These are phyloP conservation scores for Lithodes maja DNA, from an alignment of 2,888 invertebrate species.

Conservation along the genomic window DNA sequence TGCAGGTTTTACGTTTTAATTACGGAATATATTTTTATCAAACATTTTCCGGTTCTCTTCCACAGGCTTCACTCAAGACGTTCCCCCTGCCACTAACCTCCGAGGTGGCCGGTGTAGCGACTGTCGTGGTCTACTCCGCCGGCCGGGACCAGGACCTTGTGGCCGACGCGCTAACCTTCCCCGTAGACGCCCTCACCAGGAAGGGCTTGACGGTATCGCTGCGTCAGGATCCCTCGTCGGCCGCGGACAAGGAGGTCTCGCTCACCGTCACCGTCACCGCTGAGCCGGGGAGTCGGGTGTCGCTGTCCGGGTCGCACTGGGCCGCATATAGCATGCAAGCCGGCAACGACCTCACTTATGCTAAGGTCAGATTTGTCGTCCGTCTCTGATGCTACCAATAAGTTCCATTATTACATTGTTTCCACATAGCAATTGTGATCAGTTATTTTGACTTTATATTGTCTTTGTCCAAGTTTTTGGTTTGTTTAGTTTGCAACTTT, in stretches of 20 bases:
- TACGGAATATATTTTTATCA: no score
- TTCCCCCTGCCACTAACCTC: slow-evolving; percentile 76
- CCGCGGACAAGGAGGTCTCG: background rate
- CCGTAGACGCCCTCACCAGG: slow-evolving; percentile 94
- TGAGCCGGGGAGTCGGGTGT: slow-evolving; percentile 95
- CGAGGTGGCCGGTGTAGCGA: slow-evolving; percentile 87
- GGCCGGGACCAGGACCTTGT: slow-evolving; percentile 85
- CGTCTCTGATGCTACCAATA: no score
- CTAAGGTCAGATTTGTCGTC: slow-evolving; percentile 79
- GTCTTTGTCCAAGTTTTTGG: no score
- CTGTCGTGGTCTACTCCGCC: slow-evolving; percentile 91
- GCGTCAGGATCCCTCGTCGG: background rate
- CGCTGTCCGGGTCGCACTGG: slow-evolving; percentile 91
- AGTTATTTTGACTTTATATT: no score
- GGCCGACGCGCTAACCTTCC: slow-evolving; percentile 96
- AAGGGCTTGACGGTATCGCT: slow-evolving; percentile 79
- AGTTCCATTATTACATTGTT: no score
- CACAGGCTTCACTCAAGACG: slow-evolving; percentile 82
- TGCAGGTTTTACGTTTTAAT: no score
- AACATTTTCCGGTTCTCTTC: slow-evolving; percentile 76
- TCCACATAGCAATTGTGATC: no score
- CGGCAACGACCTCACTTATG: slow-evolving; percentile 91
- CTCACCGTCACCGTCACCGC: slow-evolving; percentile 88
- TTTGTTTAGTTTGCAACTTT: no score
- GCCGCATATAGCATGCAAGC: slow-evolving; percentile 95